Conservation (phyloP, 2,113 vertebrate genomes). For the Neotoma lepida region DNA sequence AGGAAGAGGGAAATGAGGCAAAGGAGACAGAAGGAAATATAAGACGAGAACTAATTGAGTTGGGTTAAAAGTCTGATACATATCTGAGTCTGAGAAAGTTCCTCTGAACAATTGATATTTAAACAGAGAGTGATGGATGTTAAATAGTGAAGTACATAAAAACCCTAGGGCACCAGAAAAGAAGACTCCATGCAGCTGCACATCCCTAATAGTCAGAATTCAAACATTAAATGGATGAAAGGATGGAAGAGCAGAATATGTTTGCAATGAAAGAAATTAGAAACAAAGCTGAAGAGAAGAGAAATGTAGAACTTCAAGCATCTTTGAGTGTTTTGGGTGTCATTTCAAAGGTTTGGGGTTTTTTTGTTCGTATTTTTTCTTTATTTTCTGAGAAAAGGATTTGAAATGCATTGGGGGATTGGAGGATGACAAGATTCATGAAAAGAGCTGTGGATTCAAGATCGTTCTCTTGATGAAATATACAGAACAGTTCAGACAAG, state of each 20-base stretch:
- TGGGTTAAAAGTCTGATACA: neutral
- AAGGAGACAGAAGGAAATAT: no score
- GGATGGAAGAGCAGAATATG: neutral
- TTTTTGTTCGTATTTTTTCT: neutral
- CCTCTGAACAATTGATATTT: conserved; percentile 13
- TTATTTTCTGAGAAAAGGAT: neutral
- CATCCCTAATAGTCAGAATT: neutral
- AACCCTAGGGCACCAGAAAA: neutral
- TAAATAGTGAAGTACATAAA: neutral
- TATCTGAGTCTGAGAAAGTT: neutral
- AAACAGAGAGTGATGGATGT: neutral
- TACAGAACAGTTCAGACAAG: neutral
- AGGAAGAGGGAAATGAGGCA: neutral
- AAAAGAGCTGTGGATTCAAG: neutral
- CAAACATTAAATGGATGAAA: neutral
- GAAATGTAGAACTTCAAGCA: neutral
- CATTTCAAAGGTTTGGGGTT: neutral
- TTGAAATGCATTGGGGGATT: neutral
- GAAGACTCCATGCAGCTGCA: neutral
- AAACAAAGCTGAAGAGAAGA: neutral
- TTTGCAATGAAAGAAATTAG: neutral
- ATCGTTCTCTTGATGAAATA: neutral
- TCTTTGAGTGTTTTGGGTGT: neutral
- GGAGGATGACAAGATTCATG: neutral
- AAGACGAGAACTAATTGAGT: neutral